Evolutionary conservation across 2,797 vertebrate genomes (phyloP).

Genomic region (Hapalemur alaotrensis): DNA sequence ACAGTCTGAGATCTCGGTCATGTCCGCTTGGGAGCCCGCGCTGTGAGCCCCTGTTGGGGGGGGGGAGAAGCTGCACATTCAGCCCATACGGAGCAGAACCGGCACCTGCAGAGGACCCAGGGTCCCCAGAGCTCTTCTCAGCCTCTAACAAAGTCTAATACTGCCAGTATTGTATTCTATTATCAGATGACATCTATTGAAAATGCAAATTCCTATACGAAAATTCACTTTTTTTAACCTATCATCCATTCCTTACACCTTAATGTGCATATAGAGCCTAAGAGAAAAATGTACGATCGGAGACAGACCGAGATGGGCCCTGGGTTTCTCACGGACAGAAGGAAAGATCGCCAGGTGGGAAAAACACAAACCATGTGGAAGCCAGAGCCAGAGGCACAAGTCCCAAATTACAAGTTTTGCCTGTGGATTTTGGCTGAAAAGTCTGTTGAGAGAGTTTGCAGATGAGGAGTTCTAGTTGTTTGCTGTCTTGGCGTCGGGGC

Average conservation of each 20-base stretch:
- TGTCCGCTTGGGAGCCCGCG: not conserved
- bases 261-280: not conserved
- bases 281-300: not conserved
- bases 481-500: not conserved
- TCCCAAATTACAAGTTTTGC: not conserved
- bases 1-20: accelerated
- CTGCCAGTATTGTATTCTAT: not conserved
- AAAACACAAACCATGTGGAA: not conserved
- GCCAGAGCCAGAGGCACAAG: accelerated
- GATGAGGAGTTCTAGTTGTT: too few species aligned
- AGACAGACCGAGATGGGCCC: not conserved
- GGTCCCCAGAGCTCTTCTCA: not conserved
- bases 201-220: not conserved
- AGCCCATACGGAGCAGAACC: not conserved
- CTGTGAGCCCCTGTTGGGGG: accelerated
- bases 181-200: not conserved
- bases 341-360: too few species aligned
- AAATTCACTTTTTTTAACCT: not conserved
- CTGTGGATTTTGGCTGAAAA: not conserved
- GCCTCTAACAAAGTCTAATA: accelerated
- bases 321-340: not conserved
- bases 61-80: accelerated
- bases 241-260: not conserved
- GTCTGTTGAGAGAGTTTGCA: not conserved
- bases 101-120: not conserved